Conservation (phyloP, 2,113 vertebrate genomes). For the Epinephelus fuscoguttatus region DNA sequence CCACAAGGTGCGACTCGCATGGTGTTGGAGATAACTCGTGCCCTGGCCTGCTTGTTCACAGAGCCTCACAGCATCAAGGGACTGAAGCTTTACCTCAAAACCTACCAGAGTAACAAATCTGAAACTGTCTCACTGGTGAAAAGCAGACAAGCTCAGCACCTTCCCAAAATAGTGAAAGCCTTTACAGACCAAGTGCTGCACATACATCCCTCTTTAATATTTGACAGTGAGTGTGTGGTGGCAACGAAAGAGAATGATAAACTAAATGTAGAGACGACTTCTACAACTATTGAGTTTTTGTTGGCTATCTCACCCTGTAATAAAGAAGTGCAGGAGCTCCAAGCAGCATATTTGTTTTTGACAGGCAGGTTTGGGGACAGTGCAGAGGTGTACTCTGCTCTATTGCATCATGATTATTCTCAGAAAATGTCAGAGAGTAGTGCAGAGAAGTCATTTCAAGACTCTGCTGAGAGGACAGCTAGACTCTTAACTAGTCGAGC, state of each 20-base stretch:
- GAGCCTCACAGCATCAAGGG: constrained; percentile 65
- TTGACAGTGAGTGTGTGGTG: constrained; percentile 26
- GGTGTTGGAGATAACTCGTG: constrained; percentile 86
- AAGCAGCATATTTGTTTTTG: constrained; percentile 83
- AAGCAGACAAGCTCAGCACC: constrained; percentile 85
- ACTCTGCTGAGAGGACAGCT: constrained; percentile 68
- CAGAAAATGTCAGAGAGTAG: constrained; percentile 34
- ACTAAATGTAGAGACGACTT: constrained; percentile 40
- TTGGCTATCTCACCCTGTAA: constrained; percentile 80
- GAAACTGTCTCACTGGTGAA: constrained; percentile 82
- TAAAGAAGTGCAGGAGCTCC: constrained; percentile 68
- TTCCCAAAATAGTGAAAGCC: constrained; percentile 82
- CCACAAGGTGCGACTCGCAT: constrained; percentile 67
- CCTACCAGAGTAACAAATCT: constrained; percentile 75
- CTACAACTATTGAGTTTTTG: constrained; percentile 83
- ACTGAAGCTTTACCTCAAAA: constrained; percentile 86
- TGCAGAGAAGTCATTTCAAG: constrained; percentile 23
- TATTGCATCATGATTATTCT: constrained; percentile 60
- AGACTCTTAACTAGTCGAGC: constrained; percentile 86
- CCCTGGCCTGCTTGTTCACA: constrained; percentile 87
- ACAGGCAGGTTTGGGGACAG: constrained; percentile 84
- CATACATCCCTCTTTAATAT: constrained; percentile 16
- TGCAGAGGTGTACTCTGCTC: constrained; percentile 79
- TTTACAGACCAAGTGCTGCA: constrained; percentile 77
- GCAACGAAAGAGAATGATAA: background rate